Conservation (phyloP, 1,140 invertebrate genomes). For the Drosophila pruinosa region DNA sequence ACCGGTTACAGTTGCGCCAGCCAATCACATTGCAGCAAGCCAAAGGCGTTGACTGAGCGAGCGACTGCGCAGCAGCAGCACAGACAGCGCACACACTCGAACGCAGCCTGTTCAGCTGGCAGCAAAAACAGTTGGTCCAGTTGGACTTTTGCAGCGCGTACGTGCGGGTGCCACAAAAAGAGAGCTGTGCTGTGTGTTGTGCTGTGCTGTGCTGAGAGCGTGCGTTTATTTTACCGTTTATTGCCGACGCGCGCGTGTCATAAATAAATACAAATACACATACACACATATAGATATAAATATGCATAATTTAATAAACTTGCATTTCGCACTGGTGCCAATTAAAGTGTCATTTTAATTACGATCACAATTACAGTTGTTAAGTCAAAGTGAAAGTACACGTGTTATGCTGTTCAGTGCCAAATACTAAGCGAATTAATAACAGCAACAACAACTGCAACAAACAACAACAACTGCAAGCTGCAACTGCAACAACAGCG, state of each 20-base stretch:
- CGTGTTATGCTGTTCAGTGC: conserved; percentile 55
- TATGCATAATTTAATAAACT: conserved; percentile 38
- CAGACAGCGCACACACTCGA: conserved; percentile 2
- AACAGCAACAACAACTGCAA: conserved; percentile 23
- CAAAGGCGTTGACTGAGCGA: conserved; percentile 38
- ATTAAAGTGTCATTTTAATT: conserved; percentile 44
- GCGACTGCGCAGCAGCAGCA: conserved; percentile 42
- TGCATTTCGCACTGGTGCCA: conserved; percentile 24
- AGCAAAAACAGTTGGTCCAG: conserved; percentile 52
- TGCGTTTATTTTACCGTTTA: conserved; percentile 10
- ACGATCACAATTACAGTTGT: conserved; percentile 33
- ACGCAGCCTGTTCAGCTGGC: conserved; percentile 17
- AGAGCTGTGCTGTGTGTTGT: conserved; percentile 24
- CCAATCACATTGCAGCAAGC: conserved; percentile 30
- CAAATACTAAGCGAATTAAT: conserved; percentile 39
- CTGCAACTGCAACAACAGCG: conserved; percentile 11
- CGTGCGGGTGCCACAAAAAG: conserved; percentile 64
- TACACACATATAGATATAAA: not conserved
- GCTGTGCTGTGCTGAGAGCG: not conserved
- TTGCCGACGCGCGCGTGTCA: conserved; percentile 25
- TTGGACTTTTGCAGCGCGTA: conserved; percentile 73
- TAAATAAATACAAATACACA: conserved; percentile 7
- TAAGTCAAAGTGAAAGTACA: conserved; percentile 48
- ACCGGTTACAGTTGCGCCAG: conserved; percentile 25
- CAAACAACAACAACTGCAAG: conserved; percentile 19